Percentiles rank a stretch among this genome's conserved stretches.
Conservation (phyloP, 2,113 vertebrate species). For the Tamias sibiricus region DNA sequence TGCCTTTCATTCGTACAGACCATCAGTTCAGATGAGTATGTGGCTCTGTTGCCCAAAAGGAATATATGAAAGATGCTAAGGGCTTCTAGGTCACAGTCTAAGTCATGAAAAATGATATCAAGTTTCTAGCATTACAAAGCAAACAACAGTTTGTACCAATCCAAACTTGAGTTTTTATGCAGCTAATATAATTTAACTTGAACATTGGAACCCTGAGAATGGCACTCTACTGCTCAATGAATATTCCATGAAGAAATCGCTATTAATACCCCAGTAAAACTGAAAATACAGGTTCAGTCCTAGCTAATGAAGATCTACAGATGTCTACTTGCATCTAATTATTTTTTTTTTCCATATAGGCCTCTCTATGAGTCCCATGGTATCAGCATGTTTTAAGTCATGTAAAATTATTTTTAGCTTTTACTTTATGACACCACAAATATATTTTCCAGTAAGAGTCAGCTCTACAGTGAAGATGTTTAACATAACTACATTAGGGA, state of each 20-base stretch:
- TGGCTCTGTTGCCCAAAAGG: not conserved
- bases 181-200: slow-evolving; percentile 17
- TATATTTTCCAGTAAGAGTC: not conserved
- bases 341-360: not conserved
- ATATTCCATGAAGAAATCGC: not conserved
- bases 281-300: not conserved
- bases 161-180: slow-evolving; percentile 9
- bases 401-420: slow-evolving; percentile 14
- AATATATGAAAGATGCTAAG: not conserved
- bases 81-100: not conserved
- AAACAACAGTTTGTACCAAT: not conserved
- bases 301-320: not conserved
- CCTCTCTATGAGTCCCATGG: not conserved
- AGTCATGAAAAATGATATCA: not conserved
- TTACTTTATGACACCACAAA: slow-evolving; percentile 24
- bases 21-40: not conserved
- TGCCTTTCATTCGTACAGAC: not conserved
- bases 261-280: not conserved
- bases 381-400: not conserved
- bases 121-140: slow-evolving; percentile 6
- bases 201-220: not conserved
- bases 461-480: not conserved
- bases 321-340: not conserved
- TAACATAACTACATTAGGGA: not conserved
- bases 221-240: not conserved